A percentile compares a stretch with the other conserved stretches of the same genome.
These are phyloP conservation scores for Protomyctophum bolini DNA, from an alignment of 2,113 vertebrate species.

Conservation along the genomic window DNA sequence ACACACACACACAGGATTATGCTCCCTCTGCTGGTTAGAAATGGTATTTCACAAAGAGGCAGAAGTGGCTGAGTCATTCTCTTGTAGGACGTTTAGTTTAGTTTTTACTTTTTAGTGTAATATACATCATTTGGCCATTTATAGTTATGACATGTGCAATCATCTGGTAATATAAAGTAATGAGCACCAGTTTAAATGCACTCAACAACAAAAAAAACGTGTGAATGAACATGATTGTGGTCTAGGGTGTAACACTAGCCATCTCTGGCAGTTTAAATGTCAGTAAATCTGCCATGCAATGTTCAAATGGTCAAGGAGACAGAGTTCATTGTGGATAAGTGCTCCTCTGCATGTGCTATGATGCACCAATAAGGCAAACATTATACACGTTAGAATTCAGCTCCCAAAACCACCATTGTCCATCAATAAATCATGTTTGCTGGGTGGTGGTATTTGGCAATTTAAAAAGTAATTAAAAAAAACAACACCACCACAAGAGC, in stretches of 20 bases:
- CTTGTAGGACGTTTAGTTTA: conserved; percentile 1
- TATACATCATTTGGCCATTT: conserved; percentile 3
- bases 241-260: conserved; percentile 3
- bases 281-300: not conserved
- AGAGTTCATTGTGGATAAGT: not conserved
- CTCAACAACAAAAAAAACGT: conserved; percentile 14
- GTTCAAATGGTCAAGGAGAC: not conserved
- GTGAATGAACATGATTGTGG: conserved; percentile 25
- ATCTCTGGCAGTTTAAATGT: conserved; percentile 2
- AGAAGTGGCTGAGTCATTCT: conserved; percentile 72
- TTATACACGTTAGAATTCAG: conserved; percentile 28
- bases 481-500: conserved; percentile 21
- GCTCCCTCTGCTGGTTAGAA: conserved; percentile 62
- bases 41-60: conserved; percentile 32
- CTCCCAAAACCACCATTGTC: conserved; percentile 52
- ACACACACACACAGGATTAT: no score
- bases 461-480: conserved; percentile 37
- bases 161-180: conserved; percentile 21
- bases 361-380: conserved; percentile 35
- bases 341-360: not conserved
- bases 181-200: conserved; percentile 16
- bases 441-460: conserved; percentile 38
- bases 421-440: conserved; percentile 38
- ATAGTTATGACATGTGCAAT: not conserved
- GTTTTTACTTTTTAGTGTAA: no score